phyloP scores from a whole-genome alignment of 2,113 vertebrate genomes.

The Sprattus sprattus region DNA sequence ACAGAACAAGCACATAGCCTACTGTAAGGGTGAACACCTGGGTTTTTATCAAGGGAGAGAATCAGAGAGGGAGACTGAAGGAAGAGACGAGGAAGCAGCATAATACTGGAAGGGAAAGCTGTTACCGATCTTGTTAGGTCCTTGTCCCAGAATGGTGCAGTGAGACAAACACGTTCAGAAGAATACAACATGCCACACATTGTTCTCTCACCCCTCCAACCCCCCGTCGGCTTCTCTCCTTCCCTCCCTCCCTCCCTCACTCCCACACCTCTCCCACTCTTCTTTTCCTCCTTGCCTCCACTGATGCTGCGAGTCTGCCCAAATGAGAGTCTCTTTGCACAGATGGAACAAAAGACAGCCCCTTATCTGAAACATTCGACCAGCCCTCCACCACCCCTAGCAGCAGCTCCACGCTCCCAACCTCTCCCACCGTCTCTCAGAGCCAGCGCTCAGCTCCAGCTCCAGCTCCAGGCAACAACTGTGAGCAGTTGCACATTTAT shows the following conservation, averaged over 20 bases:
- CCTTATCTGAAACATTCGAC: neutral
- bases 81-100: neutral
- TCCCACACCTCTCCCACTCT: neutral
- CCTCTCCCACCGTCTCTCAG: neutral
- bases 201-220: neutral
- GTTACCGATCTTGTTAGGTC: no score
- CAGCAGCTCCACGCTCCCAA: neutral
- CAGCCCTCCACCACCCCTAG: neutral
- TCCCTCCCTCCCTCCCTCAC: neutral
- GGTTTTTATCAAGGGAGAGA: neutral
- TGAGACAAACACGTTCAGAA: neutral
- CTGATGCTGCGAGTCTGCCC: neutral
- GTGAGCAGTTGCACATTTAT: neutral
- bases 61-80: neutral
- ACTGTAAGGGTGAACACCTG: neutral
- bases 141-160: neutral
- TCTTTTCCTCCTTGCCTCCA: neutral
- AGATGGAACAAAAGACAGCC: neutral
- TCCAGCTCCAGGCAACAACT: constrained; percentile 52
- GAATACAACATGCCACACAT: neutral
- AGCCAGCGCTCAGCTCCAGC: constrained; percentile 20
- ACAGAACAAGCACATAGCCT: neutral
- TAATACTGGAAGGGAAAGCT: neutral
- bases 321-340: neutral
- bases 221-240: neutral